Base-by-base conservation (phyloP, 1,140 invertebrate species). In the Drosophila neocordata region DNA sequence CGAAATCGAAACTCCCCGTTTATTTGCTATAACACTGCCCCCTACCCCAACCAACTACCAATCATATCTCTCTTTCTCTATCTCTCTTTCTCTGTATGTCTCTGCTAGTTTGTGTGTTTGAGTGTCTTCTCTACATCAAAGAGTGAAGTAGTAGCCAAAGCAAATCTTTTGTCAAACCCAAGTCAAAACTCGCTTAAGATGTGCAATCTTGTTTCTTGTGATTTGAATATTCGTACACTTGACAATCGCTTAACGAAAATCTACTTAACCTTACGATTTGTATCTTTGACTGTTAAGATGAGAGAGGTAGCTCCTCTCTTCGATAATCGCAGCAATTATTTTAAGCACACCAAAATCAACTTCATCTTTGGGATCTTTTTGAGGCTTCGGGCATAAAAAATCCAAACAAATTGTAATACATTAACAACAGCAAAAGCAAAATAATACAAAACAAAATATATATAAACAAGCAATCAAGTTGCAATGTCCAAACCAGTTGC, bases 261-360 rank as follows among this genome's bases (percentile, higher is more conserved):
- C 77, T 64, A 61, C 69, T 81, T 77, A 81, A 77, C 78, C 78
- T 80, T 81, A 80, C 73, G 48, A 66, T 61, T 69, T 69, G 64
- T 62, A 57, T 61, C 34, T 61, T 24, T 44, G 60, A 38, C 56
- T 37, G 20, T 31, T 27, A 31, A 65, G 57, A 18, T 31, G 8
- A 13, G 38, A 38, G 5, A 37, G 34, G 15, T 27, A 53, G 12
- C 31, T 52, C 12, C 77, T 69, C 77, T 75, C 38, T 64, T 61
- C 51, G 78, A 77, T 81, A 81, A 81, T 77, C 73, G 78, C 78
- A 73, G 78, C 78, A 80, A 80, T 80, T 80, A 81, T 81, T 73
- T 70, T 73, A 81, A 80, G 78, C 78, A 72, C 65, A 80, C 78
- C 15, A 48, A 73, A 80, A 80, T 81, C 78, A 76, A 80, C 78